Conservation (phyloP, 2,113 vertebrate species). For the Sminthopsis crassicaudata region DNA sequence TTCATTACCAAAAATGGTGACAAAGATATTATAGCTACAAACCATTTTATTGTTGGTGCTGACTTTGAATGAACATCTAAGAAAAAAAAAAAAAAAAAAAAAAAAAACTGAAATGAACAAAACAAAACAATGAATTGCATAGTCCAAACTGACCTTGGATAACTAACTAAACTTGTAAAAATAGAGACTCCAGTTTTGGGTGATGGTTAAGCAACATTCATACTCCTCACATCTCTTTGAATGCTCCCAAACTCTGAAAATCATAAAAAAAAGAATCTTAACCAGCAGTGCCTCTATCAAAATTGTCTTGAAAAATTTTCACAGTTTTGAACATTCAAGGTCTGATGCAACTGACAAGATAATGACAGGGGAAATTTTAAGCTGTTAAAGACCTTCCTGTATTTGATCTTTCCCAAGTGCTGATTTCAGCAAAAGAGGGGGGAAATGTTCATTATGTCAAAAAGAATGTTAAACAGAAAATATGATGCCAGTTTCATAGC, state of each 20-base stretch:
- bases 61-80: background rate
- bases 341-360: conserved; percentile 76
- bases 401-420: conserved; percentile 65
- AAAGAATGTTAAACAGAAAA: conserved; percentile 77
- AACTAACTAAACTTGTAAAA: conserved; percentile 4
- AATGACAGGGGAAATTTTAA: conserved; percentile 76
- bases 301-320: conserved; percentile 74
- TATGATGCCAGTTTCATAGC: conserved; percentile 70
- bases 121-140: conserved; percentile 28
- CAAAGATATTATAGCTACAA: background rate
- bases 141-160: conserved; percentile 27
- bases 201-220: conserved; percentile 20
- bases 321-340: conserved; percentile 60
- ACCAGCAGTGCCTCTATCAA: conserved; percentile 49
- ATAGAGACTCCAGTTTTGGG: background rate
- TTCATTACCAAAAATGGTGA: background rate
- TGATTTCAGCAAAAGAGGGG: conserved; percentile 79
- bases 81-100: conserved; percentile 27
- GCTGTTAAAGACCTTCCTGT: conserved; percentile 73
- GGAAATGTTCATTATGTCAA: conserved; percentile 75
- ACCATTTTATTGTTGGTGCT: background rate
- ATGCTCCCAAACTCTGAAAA: conserved; percentile 49
- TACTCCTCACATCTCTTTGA: conserved; percentile 28
- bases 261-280: conserved; percentile 73
- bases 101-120: background rate